Conservation (phyloP, 2,113 vertebrate genomes). For the Trochalopteron elliotii region DNA sequence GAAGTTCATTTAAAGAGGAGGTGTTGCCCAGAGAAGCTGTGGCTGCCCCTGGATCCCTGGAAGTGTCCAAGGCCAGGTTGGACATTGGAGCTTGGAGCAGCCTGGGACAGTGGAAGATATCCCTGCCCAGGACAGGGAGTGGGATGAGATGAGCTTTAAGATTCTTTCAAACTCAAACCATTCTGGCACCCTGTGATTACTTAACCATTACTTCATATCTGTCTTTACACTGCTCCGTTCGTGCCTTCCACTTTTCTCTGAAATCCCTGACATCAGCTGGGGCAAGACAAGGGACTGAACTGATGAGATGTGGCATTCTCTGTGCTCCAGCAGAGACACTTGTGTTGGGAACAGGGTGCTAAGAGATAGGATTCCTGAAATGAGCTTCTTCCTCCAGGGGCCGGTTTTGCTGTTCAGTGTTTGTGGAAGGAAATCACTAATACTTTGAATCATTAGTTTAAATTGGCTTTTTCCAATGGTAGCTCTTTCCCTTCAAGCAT, state of each 20-base stretch:
- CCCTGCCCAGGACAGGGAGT: not conserved
- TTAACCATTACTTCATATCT: not conserved
- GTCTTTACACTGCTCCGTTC: not conserved
- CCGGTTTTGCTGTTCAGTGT: not conserved
- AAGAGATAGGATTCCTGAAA: not conserved
- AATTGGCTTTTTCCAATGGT: not conserved
- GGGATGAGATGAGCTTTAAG: not conserved
- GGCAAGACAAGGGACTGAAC: not conserved
- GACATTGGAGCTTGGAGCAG: not conserved
- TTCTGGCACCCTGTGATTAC: not conserved
- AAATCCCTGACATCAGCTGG: not conserved
- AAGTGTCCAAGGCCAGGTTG: not conserved
- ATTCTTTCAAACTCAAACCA: not conserved
- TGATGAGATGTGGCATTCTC: not conserved
- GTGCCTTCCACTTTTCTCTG: not conserved
- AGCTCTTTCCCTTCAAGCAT: not conserved
- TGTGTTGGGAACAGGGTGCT: not conserved
- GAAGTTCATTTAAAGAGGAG: not conserved
- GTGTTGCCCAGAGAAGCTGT: not conserved
- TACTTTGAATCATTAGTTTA: not conserved
- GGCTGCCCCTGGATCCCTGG: not conserved
- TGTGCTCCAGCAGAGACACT: not conserved
- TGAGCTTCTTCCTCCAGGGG: not conserved
- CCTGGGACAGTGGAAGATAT: not conserved
- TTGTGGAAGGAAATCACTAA: not conserved